These are phyloP conservation scores for Strix uralensis DNA, from an alignment of 2,113 vertebrate genomes.

Conservation along the genomic window DNA sequence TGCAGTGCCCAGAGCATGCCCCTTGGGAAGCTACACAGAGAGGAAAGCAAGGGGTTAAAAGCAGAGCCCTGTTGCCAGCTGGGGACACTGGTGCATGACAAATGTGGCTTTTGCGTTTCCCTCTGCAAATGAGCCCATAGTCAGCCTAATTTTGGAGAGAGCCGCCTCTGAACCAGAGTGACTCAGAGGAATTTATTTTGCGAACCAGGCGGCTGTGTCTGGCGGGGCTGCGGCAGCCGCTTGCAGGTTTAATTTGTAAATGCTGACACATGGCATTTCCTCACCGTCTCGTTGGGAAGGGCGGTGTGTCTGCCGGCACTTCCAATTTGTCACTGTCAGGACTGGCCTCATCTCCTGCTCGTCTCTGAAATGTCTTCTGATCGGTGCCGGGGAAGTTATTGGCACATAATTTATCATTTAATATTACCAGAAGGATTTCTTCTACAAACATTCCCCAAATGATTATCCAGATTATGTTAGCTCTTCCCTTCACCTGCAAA, in stretches of 20 bases:
- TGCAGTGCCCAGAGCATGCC: fast-evolving
- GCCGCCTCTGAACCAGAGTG: conserved; percentile 29
- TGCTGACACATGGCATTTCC: conserved; percentile 56
- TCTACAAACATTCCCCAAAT: neutral
- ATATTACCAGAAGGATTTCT: conserved; percentile 22
- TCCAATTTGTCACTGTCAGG: conserved; percentile 52
- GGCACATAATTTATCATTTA: conserved; percentile 48
- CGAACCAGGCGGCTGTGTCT: neutral
- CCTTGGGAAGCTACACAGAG: neutral
- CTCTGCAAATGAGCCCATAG: neutral
- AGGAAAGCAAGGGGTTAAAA: neutral
- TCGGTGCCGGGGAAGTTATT: neutral
- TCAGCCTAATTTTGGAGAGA: neutral
- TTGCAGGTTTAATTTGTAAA: conserved; percentile 27
- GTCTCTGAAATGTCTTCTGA: conserved; percentile 50
- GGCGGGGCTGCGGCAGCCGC: neutral
- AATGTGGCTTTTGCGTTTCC: neutral
- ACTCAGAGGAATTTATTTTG: conserved; percentile 13
- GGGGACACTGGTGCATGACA: conserved; percentile 1
- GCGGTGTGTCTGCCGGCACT: conserved; percentile 26
- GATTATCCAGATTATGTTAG: neutral
- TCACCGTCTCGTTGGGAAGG: conserved; percentile 20
- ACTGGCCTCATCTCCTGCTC: neutral
- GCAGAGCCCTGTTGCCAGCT: neutral
- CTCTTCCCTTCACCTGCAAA: neutral